Conservation (phyloP, 2,113 vertebrate genomes). For the Mormyrus iriodes region DNA sequence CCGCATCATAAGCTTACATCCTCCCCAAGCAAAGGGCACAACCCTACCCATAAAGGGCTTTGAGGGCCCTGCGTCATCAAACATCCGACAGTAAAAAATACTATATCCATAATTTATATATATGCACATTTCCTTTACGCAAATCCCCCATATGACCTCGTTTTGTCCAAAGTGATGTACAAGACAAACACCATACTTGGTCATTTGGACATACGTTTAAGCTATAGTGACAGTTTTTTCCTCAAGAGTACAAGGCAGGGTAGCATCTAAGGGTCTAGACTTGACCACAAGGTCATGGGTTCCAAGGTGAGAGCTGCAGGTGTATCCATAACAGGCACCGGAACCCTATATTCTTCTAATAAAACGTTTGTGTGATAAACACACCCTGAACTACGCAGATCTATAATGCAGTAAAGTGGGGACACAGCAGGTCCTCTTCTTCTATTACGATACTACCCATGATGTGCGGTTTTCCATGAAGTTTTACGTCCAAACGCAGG, state of each 20-base stretch:
- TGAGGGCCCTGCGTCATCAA: background rate
- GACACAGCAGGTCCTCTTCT: background rate
- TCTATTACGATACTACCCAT: background rate
- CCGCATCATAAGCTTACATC: background rate
- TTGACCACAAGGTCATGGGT: background rate
- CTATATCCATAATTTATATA: background rate
- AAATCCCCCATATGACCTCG: background rate
- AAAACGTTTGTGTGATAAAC: background rate
- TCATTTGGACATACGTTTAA: background rate
- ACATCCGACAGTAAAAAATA: background rate
- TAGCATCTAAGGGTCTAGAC: background rate
- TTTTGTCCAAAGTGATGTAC: background rate
- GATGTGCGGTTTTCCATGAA: background rate
- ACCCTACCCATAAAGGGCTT: background rate
- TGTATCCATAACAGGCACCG: background rate
- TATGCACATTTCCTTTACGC: background rate
- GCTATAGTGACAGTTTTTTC: background rate
- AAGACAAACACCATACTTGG: background rate
- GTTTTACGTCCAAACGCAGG: background rate
- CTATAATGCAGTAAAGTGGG: background rate
- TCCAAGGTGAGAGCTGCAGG: background rate
- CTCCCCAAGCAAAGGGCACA: background rate
- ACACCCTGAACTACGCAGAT: background rate
- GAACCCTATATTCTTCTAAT: background rate
- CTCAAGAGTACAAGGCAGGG: background rate